Base-by-base conservation (phyloP, 2,888 invertebrate species). In the Drosophila quinaria region DNA sequence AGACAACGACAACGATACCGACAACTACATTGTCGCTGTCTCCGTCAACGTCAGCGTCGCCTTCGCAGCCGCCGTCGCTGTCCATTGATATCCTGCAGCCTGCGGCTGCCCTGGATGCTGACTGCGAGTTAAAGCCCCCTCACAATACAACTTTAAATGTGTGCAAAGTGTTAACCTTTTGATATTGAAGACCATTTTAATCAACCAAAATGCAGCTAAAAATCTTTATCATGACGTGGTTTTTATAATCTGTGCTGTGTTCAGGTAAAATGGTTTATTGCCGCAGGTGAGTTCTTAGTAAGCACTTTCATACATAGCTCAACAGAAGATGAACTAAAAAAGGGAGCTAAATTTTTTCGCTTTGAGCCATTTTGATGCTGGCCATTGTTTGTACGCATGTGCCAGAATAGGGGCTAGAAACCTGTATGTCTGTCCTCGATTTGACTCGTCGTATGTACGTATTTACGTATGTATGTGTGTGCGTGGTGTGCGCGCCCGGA, bases 401-500 rank as follows among this genome's bases (percentile, higher is more conserved):
- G 89, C 80, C 74, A 72, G 46, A 70, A 69, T 64, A 59, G 60
- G 64, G 62, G 61, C 19, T n/a, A 55, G 56, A 46, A 62, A 41
- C 13, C 17, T 29, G 29, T 63, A 60, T 69, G 76, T 73, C 70
- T 88, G 88, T 72, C 87, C 88, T 89, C 87, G 76, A 80, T 87
- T 85, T 82, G 69, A 71, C 86, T 84, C 80, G 83, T 63, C 58
- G 68, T 29, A 56, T 29, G 56, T 70, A 51, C 49, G 50, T n/a
- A n/a, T n/a, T n/a, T n/a, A n/a, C n/a, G n/a, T n/a, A n/a, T 47
- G 33, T 50, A 22, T 35, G 13, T 35, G 37, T 58, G 41, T 37
- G 39, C 56, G 37, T 46, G 25, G 42, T 70, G 68, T 60, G 56
- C 67, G 71, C 70, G 78, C 82, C 75, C 75, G 83, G 82, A 87